Percentiles rank a stretch among this genome's conserved stretches.
Evolutionary conservation across 2,113 vertebrate genomes (phyloP).

Genomic region (Oreochromis spilurus): DNA sequence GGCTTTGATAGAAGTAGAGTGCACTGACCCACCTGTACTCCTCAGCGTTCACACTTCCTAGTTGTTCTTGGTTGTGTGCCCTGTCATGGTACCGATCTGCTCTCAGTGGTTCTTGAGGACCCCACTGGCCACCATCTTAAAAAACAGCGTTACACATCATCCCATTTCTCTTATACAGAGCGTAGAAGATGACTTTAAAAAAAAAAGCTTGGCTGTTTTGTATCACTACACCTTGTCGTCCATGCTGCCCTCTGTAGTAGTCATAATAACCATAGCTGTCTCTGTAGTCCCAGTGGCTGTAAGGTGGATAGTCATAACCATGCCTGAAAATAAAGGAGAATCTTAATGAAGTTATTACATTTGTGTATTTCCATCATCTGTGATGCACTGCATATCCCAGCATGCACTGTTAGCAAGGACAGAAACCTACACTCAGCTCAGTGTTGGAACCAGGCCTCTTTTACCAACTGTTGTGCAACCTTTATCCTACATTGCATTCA

Average conservation of each 20-base stretch:
- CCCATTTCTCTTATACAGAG: background rate
- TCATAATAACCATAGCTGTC: constrained; percentile 56
- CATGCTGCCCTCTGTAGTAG: constrained; percentile 55
- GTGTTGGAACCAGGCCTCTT: background rate
- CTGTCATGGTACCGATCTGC: constrained; percentile 2
- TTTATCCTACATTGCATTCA: background rate
- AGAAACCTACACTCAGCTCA: background rate
- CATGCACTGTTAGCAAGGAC: background rate
- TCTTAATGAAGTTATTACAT: background rate
- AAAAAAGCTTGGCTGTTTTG: background rate
- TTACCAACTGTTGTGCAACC: background rate
- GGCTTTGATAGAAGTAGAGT: background rate
- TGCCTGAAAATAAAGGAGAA: constrained; percentile 35
- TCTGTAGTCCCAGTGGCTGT: constrained; percentile 63
- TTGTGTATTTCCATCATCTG: background rate
- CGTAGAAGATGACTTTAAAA: background rate
- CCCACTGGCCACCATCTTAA: constrained; percentile 56
- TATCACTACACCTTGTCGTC: constrained; percentile 47
- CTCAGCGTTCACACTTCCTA: constrained; percentile 11
- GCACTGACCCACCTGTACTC: constrained; percentile 51
- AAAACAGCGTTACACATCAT: background rate
- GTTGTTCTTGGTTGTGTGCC: constrained; percentile 16
- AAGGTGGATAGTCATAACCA: constrained; percentile 48
- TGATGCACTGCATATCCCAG: background rate
- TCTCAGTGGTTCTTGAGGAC: constrained; percentile 29